phyloP scores from a whole-genome alignment of 1,140 invertebrate genomes.

The Trichogramma pretiosum region DNA sequence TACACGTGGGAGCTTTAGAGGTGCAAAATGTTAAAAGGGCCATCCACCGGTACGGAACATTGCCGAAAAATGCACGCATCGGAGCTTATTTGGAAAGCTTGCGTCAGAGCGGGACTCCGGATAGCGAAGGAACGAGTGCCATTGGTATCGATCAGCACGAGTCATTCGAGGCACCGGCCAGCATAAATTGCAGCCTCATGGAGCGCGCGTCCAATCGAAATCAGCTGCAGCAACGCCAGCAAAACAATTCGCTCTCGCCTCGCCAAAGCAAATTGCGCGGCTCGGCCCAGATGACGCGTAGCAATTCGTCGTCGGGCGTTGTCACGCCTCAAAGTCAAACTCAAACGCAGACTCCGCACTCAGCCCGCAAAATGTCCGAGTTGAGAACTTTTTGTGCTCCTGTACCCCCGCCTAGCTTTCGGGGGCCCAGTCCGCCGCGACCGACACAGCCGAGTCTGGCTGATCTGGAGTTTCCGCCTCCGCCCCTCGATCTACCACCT shows the following conservation, averaged over 20 bases:
- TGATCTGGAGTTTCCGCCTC: conserved; percentile 77
- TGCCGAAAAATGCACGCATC: conserved; percentile 90
- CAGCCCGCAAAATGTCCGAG: conserved; percentile 28
- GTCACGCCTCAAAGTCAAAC: conserved; percentile 56
- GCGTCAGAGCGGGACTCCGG: conserved; percentile 61
- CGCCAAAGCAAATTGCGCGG: conserved; percentile 55
- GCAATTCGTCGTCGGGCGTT: conserved; percentile 73
- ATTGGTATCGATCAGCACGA: conserved; percentile 23
- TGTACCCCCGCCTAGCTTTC: conserved; percentile 43
- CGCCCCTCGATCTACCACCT: conserved; percentile 67
- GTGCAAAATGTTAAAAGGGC: conserved; percentile 94
- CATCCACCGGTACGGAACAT: conserved; percentile 92
- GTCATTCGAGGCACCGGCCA: conserved; percentile 20
- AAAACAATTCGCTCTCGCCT: conserved; percentile 44
- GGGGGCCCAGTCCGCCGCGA: conserved; percentile 51
- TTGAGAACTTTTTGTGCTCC: conserved; percentile 49
- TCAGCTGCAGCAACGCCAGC: conserved; percentile 20
- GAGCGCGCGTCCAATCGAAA: too few species aligned
- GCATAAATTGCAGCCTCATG: conserved; percentile 14
- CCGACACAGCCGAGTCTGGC: conserved; percentile 56
- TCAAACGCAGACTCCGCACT: conserved; percentile 48
- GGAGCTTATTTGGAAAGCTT: conserved; percentile 91
- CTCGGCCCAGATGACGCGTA: conserved; percentile 71
- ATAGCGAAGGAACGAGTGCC: conserved; percentile 38
- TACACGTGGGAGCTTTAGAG: conserved; percentile 81